Base-by-base conservation (phyloP, 2,888 invertebrate genomes). In the Clepsis dumicolana region DNA sequence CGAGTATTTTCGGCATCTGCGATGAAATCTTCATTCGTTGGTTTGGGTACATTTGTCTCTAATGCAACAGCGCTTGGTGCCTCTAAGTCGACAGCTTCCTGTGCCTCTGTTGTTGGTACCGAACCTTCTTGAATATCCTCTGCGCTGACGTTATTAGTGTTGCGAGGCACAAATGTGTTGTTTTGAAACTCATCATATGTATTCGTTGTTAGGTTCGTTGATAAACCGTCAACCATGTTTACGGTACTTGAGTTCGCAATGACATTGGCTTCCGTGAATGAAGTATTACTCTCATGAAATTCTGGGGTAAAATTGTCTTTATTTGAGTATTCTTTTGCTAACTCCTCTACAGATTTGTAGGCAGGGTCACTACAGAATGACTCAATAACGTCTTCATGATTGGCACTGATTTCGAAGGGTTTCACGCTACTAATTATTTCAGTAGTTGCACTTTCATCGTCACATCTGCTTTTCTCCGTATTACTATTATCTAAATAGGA, bases 401-500 rank as follows among this genome's bases (percentile, higher is more conserved):
- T 75, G 27, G 70, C 70, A 1, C 76, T 65, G 65, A 75, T 81
- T n/a, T 77, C 80, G 71, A 83, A 90, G 72, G 82, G 89, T 14
- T 87, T 89, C 69, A 81, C 82, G 2, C 77, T 73, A n/a, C 81
- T 71, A 14, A 88, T 88, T 64, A 84, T 70, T 50, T 85, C 75
- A 70, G 78, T 80, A 12, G 73, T 76, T 21, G 80, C 80, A 38
- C 79, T 79, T 59, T 70, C 70, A 29, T 77, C 75, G 56, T 78
- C 77, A 7, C 78, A 80, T 54, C 78, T 80, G 32, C 41, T 4
- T 12, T 57, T 57, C 21, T 64, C 48, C 32, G 12, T 29, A 8
- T 18, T 29, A 4, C 24, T 38, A 1, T 18, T 27, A 16, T 60
- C 44, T 29, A 48, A 29, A 14, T 44, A 27, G 18, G 44, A 25